phyloP scores from a whole-genome alignment of 2,797 vertebrate genomes.

The Pygocentrus nattereri region DNA sequence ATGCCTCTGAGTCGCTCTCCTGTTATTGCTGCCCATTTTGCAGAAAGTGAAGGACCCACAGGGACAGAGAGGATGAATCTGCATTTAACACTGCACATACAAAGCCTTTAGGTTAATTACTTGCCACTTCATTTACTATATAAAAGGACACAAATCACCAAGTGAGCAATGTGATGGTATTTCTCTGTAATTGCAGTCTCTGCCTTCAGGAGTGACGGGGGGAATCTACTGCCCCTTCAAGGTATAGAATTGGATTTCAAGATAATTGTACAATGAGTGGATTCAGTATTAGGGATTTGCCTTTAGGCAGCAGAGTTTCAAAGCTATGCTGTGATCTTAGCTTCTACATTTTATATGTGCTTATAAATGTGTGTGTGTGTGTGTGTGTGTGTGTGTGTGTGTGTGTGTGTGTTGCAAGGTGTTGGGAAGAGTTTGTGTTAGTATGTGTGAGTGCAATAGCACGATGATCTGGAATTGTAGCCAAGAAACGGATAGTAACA shows the following conservation, averaged over 20 bases:
- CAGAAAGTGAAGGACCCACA: slow-evolving; percentile 3
- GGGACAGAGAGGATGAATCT: slow-evolving; percentile 35
- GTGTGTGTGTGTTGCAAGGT: not conserved
- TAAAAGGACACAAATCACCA: slow-evolving; percentile 44
- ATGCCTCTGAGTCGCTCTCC: slow-evolving; percentile 56
- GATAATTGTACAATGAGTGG: not conserved
- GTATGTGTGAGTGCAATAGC: not conserved
- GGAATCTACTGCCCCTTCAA: slow-evolving; percentile 51
- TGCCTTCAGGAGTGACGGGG: slow-evolving; percentile 56
- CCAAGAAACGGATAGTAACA: slow-evolving; percentile 31
- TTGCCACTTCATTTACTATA: slow-evolving; percentile 32
- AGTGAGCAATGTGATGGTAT: slow-evolving; percentile 34
- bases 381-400: not conserved
- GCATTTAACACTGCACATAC: slow-evolving; percentile 51
- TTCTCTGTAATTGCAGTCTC: slow-evolving; percentile 31
- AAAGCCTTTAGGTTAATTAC: slow-evolving; percentile 57
- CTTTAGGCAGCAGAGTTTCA: slow-evolving; percentile 14
- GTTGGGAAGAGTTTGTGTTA: not conserved
- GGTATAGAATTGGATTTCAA: slow-evolving; percentile 31
- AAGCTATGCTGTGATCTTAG: not conserved
- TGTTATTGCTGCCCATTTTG: slow-evolving; percentile 46
- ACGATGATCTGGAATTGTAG: slow-evolving; percentile 21
- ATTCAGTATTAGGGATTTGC: not conserved
- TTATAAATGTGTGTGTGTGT: not conserved
- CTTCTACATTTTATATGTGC: not conserved